phyloP scores from a whole-genome alignment of 2,888 invertebrate genomes.

The Lobophora halterata region DNA sequence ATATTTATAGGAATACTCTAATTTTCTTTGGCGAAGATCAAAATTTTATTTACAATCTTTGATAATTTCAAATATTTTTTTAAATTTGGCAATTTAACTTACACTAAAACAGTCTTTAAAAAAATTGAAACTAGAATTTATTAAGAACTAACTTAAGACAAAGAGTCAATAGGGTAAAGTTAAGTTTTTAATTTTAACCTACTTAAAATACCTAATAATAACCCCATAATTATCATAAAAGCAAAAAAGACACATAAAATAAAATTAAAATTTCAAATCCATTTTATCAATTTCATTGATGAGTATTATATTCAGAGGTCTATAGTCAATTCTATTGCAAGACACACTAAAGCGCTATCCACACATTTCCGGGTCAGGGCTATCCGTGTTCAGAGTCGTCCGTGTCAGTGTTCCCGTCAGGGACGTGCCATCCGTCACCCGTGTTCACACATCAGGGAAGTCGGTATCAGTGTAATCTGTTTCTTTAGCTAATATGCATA shows the following conservation, averaged over 20 bases:
- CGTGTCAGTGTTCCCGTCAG: too few relatives aligned
- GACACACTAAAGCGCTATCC: too few relatives aligned
- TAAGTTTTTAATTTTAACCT: not conserved
- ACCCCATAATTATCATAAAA: not conserved
- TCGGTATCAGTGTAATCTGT: too few relatives aligned
- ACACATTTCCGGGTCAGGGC: too few relatives aligned
- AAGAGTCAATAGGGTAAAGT: conserved; percentile 18
- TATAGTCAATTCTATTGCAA: too few relatives aligned
- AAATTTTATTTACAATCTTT: conserved; percentile 56
- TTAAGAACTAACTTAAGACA: conserved; percentile 12
- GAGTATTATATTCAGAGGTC: too few relatives aligned
- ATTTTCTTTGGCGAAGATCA: conserved; percentile 64
- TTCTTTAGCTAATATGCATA: too few relatives aligned
- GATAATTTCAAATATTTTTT: conserved; percentile 27
- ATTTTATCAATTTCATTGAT: conserved; percentile 22
- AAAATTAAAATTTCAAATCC: conserved; percentile 40
- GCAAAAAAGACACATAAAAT: conserved; percentile 1
- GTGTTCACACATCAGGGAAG: too few relatives aligned
- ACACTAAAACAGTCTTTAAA: conserved; percentile 37
- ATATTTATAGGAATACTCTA: conserved; percentile 55
- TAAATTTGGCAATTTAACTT: conserved; percentile 29
- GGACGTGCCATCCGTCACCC: too few relatives aligned
- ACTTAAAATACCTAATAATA: not conserved
- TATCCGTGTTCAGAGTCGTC: too few relatives aligned
- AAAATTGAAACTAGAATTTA: conserved; percentile 22